These are phyloP conservation scores for Bambusicola thoracicus DNA, from an alignment of 2,113 vertebrate species.

Conservation along the genomic window DNA sequence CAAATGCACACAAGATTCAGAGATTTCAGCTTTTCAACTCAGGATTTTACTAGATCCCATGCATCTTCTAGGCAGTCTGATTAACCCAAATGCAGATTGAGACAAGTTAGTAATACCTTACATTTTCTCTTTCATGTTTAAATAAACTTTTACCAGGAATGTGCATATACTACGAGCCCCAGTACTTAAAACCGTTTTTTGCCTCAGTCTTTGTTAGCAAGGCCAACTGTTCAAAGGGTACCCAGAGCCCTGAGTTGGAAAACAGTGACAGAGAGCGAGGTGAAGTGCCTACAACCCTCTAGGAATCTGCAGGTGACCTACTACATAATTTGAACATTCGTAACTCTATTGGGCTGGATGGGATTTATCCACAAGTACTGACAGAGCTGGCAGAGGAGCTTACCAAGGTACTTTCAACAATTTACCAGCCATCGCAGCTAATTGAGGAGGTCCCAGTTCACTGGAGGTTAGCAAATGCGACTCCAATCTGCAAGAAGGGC, in stretches of 20 bases:
- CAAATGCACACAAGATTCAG: background rate
- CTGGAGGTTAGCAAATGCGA: background rate
- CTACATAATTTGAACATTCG: background rate
- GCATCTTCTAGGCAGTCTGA: background rate
- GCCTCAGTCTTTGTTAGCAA: background rate
- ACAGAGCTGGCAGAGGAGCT: background rate
- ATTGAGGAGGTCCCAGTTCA: background rate
- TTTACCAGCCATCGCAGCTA: background rate
- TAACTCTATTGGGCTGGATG: background rate
- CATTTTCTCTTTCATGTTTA: background rate
- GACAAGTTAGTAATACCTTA: background rate
- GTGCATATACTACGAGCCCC: background rate
- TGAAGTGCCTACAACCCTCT: background rate
- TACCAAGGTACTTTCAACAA: background rate
- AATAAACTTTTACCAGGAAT: background rate
- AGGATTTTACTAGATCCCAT: background rate
- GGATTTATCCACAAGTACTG: background rate
- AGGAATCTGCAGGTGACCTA: background rate
- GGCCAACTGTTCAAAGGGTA: background rate
- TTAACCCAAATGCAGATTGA: background rate
- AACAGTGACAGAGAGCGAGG: background rate
- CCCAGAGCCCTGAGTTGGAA: background rate
- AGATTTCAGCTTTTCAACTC: background rate
- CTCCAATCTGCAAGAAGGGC: background rate
- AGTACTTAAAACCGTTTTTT: background rate